These are phyloP conservation scores for Eumaeus atala DNA, from an alignment of 1,140 invertebrate species.

Conservation along the genomic window DNA sequence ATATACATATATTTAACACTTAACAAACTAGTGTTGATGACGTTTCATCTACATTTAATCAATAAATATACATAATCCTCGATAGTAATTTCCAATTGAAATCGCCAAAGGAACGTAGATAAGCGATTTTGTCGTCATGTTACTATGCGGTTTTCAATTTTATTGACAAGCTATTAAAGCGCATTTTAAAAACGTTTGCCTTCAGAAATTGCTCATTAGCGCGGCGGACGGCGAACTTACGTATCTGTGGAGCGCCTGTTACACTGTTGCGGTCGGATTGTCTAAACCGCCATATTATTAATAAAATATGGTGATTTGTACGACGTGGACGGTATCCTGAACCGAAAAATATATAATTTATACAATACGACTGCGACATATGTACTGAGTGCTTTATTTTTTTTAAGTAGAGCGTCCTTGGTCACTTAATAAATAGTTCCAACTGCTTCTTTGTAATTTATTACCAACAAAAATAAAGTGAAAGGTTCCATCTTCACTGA, in stretches of 20 bases:
- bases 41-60: too few relatives aligned
- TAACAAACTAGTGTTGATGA: too few relatives aligned
- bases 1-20: too few relatives aligned
- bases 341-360: too few relatives aligned
- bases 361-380: too few relatives aligned
- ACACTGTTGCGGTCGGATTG: conserved; percentile 28
- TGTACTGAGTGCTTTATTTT: too few relatives aligned
- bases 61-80: too few relatives aligned
- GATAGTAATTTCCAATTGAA: neutral
- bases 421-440: neutral
- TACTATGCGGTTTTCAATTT: neutral
- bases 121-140: neutral
- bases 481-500: too few relatives aligned
- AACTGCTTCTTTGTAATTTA: neutral
- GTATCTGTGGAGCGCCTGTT: conserved; percentile 17
- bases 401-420: neutral
- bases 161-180: neutral
- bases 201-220: conserved; percentile 55
- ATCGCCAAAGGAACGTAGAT: neutral
- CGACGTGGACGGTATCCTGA: too few relatives aligned
- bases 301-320: too few relatives aligned
- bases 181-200: neutral
- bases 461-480: too few relatives aligned
- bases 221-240: conserved; percentile 5
- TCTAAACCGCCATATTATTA: too few relatives aligned